These are phyloP conservation scores for Caenorhabditis macrosperma DNA, from an alignment of 2,888 invertebrate species.

Conservation along the genomic window DNA sequence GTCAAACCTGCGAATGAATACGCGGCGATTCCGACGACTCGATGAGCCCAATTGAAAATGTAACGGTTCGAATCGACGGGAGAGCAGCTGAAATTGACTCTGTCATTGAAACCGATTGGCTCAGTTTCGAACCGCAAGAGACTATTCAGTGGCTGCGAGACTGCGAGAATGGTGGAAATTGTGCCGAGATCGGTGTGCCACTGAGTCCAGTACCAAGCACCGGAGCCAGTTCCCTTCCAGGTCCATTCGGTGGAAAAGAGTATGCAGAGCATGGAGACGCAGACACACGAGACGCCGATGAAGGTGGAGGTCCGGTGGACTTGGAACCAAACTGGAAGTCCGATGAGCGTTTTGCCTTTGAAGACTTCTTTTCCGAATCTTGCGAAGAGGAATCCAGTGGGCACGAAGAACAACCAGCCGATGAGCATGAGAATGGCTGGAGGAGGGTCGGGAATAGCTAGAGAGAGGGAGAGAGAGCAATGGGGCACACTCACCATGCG, in stretches of 20 bases:
- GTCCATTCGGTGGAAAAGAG: conserved; percentile 47
- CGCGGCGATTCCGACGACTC: conserved; percentile 32
- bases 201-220: conserved; percentile 45
- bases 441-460: not conserved
- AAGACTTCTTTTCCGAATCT: conserved; percentile 59
- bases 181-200: conserved; percentile 58
- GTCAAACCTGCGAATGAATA: conserved; percentile 32
- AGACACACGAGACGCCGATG: conserved; percentile 53
- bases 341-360: conserved; percentile 42
- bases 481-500: conserved; percentile 28
- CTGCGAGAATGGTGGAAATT: conserved; percentile 32
- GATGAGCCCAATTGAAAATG: conserved; percentile 44
- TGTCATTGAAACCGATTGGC: not conserved
- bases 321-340: conserved; percentile 60
- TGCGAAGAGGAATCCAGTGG: conserved; percentile 60
- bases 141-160: conserved; percentile 45
- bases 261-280: conserved; percentile 51
- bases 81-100: conserved; percentile 16
- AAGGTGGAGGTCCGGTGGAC: conserved; percentile 58
- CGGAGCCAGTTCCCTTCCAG: conserved; percentile 59
- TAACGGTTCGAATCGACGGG: conserved; percentile 17
- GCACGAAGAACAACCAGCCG: conserved; percentile 64
- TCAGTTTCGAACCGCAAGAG: conserved; percentile 41
- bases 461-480: not conserved
- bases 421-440: conserved; percentile 61